Base-by-base conservation (phyloP, 2,113 vertebrate species). In the Megaleporinus macrocephalus region DNA sequence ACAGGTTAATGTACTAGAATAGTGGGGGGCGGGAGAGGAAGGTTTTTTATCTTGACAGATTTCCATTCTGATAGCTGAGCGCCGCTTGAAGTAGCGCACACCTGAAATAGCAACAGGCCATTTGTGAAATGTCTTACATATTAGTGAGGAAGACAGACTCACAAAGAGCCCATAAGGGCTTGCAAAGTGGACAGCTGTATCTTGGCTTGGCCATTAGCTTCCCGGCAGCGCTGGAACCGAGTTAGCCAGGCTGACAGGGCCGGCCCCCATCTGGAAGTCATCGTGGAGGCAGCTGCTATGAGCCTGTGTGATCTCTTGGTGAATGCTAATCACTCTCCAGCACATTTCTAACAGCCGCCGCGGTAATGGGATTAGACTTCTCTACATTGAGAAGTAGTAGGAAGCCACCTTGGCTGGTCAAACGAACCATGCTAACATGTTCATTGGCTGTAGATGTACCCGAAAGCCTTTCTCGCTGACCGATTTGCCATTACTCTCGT, bases 401-500 rank as follows among this genome's bases (percentile, higher is more conserved):
- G 5, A 44, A 44, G 36, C 79, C 27, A 16, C 26, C 16, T 36
- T 44, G 55, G 53, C 36, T 30, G 51, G 36, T 53, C 24, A 26
- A 62, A 26, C 30, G 24, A 15, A 79, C 36, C 47, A 33, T 24
- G 26, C 27, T n/a, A n/a, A n/a, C n/a, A n/a, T n/a, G n/a, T 68
- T 47, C 33, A 62, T 47, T 24, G n/a, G 47, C 24, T 41, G 55
- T 24, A 26, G 57, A 49, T 13, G 55, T 49, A 53, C 20, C 72
- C 41, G 30, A 59, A 30, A 82, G 63, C 24, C 26, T 12, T 11
- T 70, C 62, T 59, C 69, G 63, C 47, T 76, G 62, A 57, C 27
- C 68, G 70, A 85, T 73, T 80, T 76, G 26, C 41, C 27, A 65
- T 82, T 86, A 61, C 55, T 84, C 74, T 76, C 27, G 85, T 79